phyloP scores from a whole-genome alignment of 1,140 invertebrate genomes.

The Drosophila miranda region DNA sequence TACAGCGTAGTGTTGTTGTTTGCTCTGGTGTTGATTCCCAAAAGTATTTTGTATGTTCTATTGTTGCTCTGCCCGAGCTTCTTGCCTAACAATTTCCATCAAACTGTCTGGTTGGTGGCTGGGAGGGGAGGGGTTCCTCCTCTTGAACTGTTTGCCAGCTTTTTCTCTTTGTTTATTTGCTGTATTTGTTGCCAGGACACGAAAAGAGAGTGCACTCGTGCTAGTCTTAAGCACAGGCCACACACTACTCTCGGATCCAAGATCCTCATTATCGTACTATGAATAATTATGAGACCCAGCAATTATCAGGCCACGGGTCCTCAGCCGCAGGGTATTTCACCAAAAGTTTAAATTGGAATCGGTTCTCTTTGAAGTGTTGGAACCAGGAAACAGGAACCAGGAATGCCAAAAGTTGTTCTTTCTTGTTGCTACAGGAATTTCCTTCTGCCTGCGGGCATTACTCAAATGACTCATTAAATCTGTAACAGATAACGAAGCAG shows the following conservation, averaged over 20 bases:
- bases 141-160: not conserved
- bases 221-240: too few relatives aligned
- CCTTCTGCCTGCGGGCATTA: conserved; percentile 17
- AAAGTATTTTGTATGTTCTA: conserved; percentile 71
- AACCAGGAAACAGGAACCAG: conserved; percentile 18
- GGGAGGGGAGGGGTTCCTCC: not conserved
- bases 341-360: conserved; percentile 68
- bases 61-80: conserved; percentile 59
- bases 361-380: conserved; percentile 63
- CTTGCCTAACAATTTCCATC: conserved; percentile 71
- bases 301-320: conserved; percentile 60
- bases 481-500: too few relatives aligned
- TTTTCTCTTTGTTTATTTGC: conserved; percentile 65
- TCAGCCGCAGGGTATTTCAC: conserved; percentile 30
- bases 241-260: not conserved
- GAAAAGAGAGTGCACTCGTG: not conserved
- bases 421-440: conserved; percentile 40
- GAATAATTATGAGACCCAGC: conserved; percentile 47
- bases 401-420: conserved; percentile 24
- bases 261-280: conserved; percentile 35
- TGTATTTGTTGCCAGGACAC: conserved; percentile 61
- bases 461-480: conserved; percentile 52
- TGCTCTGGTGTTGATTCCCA: conserved; percentile 77
- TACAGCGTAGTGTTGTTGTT: conserved; percentile 54
- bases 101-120: conserved; percentile 42